Conservation (phyloP, 2,888 invertebrate species). For the Ischnus inquisitorius region DNA sequence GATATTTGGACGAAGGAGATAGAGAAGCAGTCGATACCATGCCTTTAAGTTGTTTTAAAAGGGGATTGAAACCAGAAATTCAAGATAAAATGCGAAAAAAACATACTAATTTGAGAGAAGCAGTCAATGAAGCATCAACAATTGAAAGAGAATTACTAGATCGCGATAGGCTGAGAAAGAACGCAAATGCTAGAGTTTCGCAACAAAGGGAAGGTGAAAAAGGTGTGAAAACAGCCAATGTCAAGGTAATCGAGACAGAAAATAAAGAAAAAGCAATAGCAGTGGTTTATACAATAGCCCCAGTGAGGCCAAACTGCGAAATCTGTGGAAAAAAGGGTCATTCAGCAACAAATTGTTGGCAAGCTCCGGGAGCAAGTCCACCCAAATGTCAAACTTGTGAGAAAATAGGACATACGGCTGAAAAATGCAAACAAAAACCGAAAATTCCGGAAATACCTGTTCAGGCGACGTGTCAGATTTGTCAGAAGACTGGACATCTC, state of each 20-base stretch:
- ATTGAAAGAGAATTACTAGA: neutral
- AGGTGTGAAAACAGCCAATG: neutral
- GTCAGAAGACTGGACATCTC: neutral
- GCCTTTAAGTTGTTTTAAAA: slow-evolving; percentile 1
- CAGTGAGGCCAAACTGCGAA: neutral
- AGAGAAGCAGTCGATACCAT: neutral
- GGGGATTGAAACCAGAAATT: slow-evolving; percentile 4
- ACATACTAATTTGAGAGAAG: neutral
- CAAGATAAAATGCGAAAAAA: neutral
- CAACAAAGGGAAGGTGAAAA: neutral
- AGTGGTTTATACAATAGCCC: neutral
- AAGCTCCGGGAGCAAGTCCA: neutral
- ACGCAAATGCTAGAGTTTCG: neutral
- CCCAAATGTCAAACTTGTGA: neutral
- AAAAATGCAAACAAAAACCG: too few species aligned
- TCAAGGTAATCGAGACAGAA: neutral
- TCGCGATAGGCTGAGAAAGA: neutral
- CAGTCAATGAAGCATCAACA: neutral
- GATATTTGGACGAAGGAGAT: neutral
- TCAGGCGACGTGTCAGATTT: neutral
- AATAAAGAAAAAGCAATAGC: neutral
- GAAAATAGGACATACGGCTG: neutral
- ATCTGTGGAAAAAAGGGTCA: neutral
- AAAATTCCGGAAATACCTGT: neutral
- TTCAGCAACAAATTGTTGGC: neutral